Evolutionary conservation across 2,797 vertebrate genomes (phyloP), one percentile per base, ranked within the genome.

Genomic region (Amblyraja radiata): DNA sequence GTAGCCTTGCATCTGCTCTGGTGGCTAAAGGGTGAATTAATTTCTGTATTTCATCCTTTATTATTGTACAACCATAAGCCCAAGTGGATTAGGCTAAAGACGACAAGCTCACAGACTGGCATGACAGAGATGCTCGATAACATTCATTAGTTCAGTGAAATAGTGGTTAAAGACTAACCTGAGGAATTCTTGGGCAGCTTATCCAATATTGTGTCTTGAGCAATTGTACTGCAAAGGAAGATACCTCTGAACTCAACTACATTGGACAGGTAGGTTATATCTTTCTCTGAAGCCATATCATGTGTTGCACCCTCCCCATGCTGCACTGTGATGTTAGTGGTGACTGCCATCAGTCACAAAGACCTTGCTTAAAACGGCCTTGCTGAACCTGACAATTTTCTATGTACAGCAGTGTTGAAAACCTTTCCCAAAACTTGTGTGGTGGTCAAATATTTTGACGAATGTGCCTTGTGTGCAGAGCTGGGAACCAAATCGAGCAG

Each of bases 271-370:
- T 68, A 36, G 61, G 14, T 32, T 21, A 9, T 71, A 93, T 39
- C 93, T 65, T 61, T 21, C 93, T 63, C 78, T 78, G 93, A 93
- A 94, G 93, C 93, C 93, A 94, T 94, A 77, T 77, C 91, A 93
- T 91, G 93, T 93, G 25, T 79, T 93, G 90, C 78, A 18, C 90
- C 76, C 18, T 46, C 81, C 63, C 9, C 93, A 94, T 21, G 93
- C 93, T 93, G 77, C 71, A 28, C 68, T 74, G 46, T 91, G 90
- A 92, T 76, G 90, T 71, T 6, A 74, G 36, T 91, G 68, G 68
- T 91, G 86, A 90, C 68, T 2, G n/a, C 36, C 36, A 28, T n/a
- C 25, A 16, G 68, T 90, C 71, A 92, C 21, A 76, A 74, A 54
- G 90, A 76, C 39, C 46, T 92, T 76, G 25, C 25, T 92, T 76